Percentiles rank a stretch among this genome's conserved stretches.
phyloP scores from a whole-genome alignment of 2,797 vertebrate species.

The Siniperca obscura region DNA sequence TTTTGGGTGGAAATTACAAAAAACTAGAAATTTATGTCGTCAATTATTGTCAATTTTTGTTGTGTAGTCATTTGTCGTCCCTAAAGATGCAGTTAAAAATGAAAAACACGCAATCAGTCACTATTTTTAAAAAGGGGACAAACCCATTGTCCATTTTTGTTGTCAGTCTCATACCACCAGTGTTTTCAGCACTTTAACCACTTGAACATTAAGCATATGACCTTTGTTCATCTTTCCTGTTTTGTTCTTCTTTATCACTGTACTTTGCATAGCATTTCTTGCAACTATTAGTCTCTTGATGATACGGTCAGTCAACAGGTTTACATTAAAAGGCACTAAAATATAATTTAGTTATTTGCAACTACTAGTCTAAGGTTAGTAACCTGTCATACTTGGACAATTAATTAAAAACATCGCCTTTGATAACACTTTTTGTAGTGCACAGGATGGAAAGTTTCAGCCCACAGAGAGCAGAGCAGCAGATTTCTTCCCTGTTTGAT shows the following conservation, averaged over 20 bases:
- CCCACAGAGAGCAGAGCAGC: background rate
- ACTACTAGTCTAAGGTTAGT: rapidly evolving
- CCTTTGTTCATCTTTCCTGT: background rate
- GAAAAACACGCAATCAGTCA: background rate
- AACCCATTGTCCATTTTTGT: too few species aligned
- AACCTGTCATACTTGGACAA: background rate
- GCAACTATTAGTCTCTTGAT: background rate
- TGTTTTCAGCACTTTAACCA: background rate
- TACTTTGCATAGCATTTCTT: background rate
- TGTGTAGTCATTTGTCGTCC: background rate
- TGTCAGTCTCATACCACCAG: background rate
- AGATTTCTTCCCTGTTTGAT: background rate
- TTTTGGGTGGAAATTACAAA: background rate
- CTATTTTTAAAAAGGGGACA: background rate
- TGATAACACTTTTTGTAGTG: background rate
- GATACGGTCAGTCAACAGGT: background rate
- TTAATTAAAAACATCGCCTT: background rate
- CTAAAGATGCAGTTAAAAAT: background rate
- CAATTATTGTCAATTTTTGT: background rate
- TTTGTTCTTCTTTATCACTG: background rate
- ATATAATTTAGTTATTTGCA: background rate
- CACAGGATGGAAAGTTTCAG: background rate
- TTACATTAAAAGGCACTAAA: background rate
- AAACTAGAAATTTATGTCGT: background rate
- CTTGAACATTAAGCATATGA: background rate